Conservation (phyloP, 2,113 vertebrate genomes). For the Oryctolagus cuniculus region DNA sequence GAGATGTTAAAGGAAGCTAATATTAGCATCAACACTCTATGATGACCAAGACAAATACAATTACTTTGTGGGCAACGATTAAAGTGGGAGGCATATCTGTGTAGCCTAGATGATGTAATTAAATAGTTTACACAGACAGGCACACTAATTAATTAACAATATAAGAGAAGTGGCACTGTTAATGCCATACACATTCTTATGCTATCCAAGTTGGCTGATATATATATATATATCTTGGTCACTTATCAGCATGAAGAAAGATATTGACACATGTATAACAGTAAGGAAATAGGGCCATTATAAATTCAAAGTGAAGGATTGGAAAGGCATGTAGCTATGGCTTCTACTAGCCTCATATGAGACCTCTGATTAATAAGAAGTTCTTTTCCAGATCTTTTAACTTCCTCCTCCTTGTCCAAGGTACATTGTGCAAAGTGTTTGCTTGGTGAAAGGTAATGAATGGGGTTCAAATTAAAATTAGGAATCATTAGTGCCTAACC, state of each 20-base stretch:
- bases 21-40: conserved; percentile 81
- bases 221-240: neutral
- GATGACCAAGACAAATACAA: conserved; percentile 83
- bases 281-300: neutral
- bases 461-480: neutral
- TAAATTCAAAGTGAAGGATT: conserved; percentile 4
- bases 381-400: neutral
- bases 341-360: neutral
- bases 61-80: conserved; percentile 66
- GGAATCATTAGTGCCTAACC: neutral
- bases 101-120: conserved; percentile 70
- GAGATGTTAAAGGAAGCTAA: conserved; percentile 69
- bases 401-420: neutral
- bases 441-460: neutral
- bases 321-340: neutral
- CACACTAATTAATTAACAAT: conserved; percentile 53
- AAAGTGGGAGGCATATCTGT: conserved; percentile 58
- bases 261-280: neutral
- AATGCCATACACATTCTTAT: neutral
- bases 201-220: neutral
- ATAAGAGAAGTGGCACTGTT: neutral
- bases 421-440: neutral
- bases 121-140: conserved; percentile 74
- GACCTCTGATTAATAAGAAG: neutral
- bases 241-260: neutral